phyloP scores from a whole-genome alignment of 2,797 vertebrate species.

The Poeciliopsis paucimaculata region DNA sequence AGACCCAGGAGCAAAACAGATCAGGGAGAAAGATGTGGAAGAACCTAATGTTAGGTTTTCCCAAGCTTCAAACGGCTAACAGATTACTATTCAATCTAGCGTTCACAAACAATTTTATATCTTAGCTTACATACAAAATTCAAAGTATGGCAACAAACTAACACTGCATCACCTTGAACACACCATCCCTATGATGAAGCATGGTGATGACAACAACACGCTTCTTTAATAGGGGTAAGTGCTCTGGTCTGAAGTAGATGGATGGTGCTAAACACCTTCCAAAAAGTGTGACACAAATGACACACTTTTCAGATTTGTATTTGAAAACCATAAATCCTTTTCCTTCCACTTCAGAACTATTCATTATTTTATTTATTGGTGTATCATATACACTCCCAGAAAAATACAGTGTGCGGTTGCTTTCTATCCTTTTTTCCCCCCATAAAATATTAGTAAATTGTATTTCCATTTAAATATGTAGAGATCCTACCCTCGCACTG shows the following conservation, averaged over 20 bases:
- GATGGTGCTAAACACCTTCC: not conserved
- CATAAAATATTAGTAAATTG: not conserved
- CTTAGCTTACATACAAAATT: not conserved
- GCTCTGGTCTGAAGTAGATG: not conserved
- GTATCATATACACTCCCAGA: not conserved
- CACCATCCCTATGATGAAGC: not conserved
- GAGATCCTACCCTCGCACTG: conserved; percentile 89
- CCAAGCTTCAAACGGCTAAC: not conserved
- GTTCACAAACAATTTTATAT: not conserved
- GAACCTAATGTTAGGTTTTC: not conserved
- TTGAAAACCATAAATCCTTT: not conserved
- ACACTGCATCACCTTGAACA: not conserved
- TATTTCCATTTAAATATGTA: not conserved
- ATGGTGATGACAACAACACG: not conserved
- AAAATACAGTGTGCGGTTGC: not conserved
- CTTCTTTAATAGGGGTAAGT: not conserved
- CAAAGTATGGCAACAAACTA: not conserved
- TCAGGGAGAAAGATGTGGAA: not conserved
- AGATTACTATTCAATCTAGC: not conserved
- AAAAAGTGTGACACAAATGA: not conserved
- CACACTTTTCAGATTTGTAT: not conserved
- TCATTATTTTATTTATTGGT: not conserved
- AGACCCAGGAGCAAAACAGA: too few relatives aligned
- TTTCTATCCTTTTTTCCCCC: not conserved
- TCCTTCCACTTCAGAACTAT: not conserved